A percentile compares a stretch with the other conserved stretches of the same genome.
Conservation (phyloP, 2,113 vertebrate species). For the Pygoscelis antarcticus region DNA sequence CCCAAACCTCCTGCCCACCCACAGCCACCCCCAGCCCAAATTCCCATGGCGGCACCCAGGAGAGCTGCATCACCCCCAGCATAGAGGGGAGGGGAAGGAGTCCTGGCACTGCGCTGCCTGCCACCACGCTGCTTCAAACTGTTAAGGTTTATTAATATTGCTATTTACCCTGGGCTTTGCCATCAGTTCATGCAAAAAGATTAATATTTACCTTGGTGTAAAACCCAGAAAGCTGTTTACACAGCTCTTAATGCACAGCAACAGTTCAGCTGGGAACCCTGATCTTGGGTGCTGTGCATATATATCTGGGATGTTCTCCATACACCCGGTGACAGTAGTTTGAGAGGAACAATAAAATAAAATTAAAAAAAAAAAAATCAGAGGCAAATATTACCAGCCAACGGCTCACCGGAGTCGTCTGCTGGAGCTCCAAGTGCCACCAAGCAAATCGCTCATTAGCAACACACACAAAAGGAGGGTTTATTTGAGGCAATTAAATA, state of each 20-base stretch:
- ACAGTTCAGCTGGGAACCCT: slow-evolving; percentile 21
- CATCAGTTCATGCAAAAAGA: not conserved
- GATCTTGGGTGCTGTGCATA: not conserved
- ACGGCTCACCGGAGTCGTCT: not conserved
- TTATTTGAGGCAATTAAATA: slow-evolving; percentile 56
- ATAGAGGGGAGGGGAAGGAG: not conserved
- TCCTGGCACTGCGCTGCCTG: not conserved
- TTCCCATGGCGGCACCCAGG: fast-evolving
- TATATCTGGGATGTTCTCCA: not conserved
- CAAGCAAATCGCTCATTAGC: slow-evolving; percentile 63
- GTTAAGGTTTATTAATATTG: slow-evolving; percentile 38
- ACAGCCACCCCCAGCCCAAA: not conserved
- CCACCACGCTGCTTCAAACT: not conserved
- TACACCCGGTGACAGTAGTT: not conserved
- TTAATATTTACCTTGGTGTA: slow-evolving; percentile 63
- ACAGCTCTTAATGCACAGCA: slow-evolving; percentile 29
- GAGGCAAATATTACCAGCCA: slow-evolving; percentile 29
- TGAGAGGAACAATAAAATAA: slow-evolving; percentile 31
- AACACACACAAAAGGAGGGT: not conserved
- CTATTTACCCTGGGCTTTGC: slow-evolving; percentile 58
- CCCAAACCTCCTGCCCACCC: not conserved
- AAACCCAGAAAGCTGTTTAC: slow-evolving; percentile 65
- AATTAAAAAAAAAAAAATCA: not conserved
- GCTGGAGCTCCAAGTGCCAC: slow-evolving; percentile 33
- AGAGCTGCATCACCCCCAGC: not conserved